These are phyloP conservation scores for Mesembrinibis cayennensis DNA, from an alignment of 2,113 vertebrate species.

Conservation along the genomic window DNA sequence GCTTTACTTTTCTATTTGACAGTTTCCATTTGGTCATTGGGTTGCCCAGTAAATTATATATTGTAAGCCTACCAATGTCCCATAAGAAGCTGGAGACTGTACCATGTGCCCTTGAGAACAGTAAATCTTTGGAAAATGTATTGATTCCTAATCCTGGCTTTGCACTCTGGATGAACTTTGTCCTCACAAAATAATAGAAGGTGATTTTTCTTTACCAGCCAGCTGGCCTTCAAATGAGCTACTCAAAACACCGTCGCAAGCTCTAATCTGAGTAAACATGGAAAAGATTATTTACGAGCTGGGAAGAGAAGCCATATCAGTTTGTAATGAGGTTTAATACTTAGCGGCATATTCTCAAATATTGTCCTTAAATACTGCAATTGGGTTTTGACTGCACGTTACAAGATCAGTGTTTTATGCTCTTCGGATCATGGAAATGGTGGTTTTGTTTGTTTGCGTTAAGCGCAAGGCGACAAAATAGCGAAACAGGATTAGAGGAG, in stretches of 20 bases:
- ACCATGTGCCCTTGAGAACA: neutral
- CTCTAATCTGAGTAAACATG: constrained; percentile 13
- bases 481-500: constrained; percentile 15
- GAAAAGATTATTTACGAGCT: constrained; percentile 23
- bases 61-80: neutral
- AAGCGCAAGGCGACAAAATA: neutral
- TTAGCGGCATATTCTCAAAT: neutral
- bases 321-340: neutral
- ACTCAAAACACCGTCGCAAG: neutral
- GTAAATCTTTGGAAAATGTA: constrained; percentile 41
- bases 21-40: neutral
- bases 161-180: constrained; percentile 60
- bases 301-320: neutral
- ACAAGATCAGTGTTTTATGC: neutral
- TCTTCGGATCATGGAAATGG: neutral
- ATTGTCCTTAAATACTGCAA: neutral
- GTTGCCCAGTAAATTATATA: neutral
- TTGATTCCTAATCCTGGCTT: constrained; percentile 45
- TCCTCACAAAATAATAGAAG: constrained; percentile 42
- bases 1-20: neutral
- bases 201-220: constrained; percentile 53
- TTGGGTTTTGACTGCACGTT: neutral
- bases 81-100: neutral
- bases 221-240: constrained; percentile 56
- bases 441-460: neutral